Evolutionary conservation across 2,888 invertebrate species (phyloP), one percentile per base, ranked within the genome.

Genomic region (Lymantria dispar): DNA sequence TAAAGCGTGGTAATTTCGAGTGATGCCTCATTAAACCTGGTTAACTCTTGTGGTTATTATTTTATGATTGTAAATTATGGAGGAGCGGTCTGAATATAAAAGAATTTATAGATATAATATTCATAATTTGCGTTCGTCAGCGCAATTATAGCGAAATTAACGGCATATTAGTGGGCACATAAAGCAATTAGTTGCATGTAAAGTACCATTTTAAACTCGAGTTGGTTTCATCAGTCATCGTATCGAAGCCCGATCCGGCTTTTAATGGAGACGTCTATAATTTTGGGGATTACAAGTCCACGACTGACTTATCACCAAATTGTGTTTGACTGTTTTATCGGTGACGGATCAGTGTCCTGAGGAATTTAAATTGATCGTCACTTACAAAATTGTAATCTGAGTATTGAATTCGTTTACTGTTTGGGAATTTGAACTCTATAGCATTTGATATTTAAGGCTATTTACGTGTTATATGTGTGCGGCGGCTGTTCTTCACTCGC

Each of bases 281-380:
- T 82, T 78, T 72, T 61, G 59, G 68, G 76, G 81, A 83, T 87
- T 87, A 87, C 80, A 81, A 80, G 79, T 78, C 76, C 78, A 80
- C 82, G 78, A 82, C 79, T 85, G 74, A 83, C 80, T 84, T 89
- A 87, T 89, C 88, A 90, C 87, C 87, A 84, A 83, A 76, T 74
- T 82, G 69, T 75, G 78, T 78, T 78, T 75, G 79, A 80, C 78
- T 75, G 79, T 71, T 74, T 87, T 90, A 90, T 90, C 90, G 83
- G 85, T 82, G 86, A 87, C 85, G 86, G 87, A 90, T 90, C 90
- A 80, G 76, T 84, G 85, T 87, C 85, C 80, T 84, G 76, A 80
- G 81, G 83, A 87, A 89, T 90, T 87, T 77, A 83, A 85, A 83
- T 85, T 80, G 80, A 80, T 79, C 72, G 76, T 75, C 72, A 78